Evolutionary conservation across 2,888 invertebrate genomes (phyloP).

Genomic region (Hymenopus coronatus): DNA sequence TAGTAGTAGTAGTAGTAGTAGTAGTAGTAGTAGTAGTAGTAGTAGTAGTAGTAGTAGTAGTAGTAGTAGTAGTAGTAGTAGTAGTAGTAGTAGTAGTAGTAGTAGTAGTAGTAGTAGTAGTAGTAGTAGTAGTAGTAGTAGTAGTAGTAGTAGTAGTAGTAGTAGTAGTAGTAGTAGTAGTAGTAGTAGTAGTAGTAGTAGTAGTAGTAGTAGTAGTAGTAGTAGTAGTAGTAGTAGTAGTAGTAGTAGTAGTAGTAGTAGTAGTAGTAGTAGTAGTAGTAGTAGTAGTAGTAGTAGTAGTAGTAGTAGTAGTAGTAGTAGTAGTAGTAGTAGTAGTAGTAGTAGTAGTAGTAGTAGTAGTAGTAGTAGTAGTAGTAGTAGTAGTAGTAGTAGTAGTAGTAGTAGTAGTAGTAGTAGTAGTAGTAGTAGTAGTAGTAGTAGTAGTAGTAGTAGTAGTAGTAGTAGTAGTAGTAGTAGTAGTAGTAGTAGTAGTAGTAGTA

Average conservation of each 20-base stretch:
- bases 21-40: conserved; percentile 11
- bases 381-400: conserved; percentile 11
- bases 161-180: conserved; percentile 11
- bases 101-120: conserved; percentile 11
- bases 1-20: conserved; percentile 11
- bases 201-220: conserved; percentile 11
- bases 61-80: conserved; percentile 11
- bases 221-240: conserved; percentile 11
- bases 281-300: conserved; percentile 11
- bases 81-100: conserved; percentile 11
- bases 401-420: conserved; percentile 11
- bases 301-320: conserved; percentile 11
- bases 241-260: conserved; percentile 11
- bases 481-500: conserved; percentile 11
- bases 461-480: conserved; percentile 11
- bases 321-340: conserved; percentile 11
- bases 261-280: conserved; percentile 11
- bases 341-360: conserved; percentile 11
- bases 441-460: conserved; percentile 11
- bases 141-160: conserved; percentile 11
- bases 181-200: conserved; percentile 11
- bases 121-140: conserved; percentile 11
- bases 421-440: conserved; percentile 11
- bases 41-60: conserved; percentile 11
- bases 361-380: conserved; percentile 11